Percentiles rank a stretch among this genome's conserved stretches.
These are phyloP conservation scores for Lymantria dispar DNA, from an alignment of 2,888 invertebrate genomes.

Conservation along the genomic window DNA sequence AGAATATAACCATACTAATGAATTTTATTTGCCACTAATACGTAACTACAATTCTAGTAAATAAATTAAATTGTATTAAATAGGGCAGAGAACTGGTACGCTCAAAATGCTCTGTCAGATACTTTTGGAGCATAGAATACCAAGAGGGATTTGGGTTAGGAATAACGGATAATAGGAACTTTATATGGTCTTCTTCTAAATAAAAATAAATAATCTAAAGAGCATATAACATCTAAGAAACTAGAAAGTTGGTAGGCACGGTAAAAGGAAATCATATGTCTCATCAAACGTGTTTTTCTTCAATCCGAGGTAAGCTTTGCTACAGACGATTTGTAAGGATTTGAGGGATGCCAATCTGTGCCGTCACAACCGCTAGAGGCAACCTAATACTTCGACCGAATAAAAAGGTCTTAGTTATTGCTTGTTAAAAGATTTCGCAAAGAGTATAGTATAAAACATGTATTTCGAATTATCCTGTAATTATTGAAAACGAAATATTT, in stretches of 20 bases:
- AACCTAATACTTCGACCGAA: constrained; percentile 61
- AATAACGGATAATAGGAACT: too few species aligned
- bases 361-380: constrained; percentile 57
- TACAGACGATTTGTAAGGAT: constrained; percentile 69
- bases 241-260: background rate
- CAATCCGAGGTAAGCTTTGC: constrained; percentile 44
- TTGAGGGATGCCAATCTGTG: constrained; percentile 69
- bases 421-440: constrained; percentile 66
- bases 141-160: too few species aligned
- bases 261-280: constrained; percentile 30
- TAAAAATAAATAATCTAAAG: background rate
- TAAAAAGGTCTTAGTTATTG: constrained; percentile 62
- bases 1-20: too few species aligned
- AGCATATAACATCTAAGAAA: background rate
- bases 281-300: constrained; percentile 65
- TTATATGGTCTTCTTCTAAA: too few species aligned
- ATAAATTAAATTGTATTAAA: too few species aligned
- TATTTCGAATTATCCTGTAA: background rate
- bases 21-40: too few species aligned
- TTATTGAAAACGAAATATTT: too few species aligned
- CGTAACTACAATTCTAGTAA: too few species aligned
- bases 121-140: too few species aligned
- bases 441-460: constrained; percentile 36
- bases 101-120: too few species aligned
- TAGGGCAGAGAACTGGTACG: too few species aligned